A percentile compares a stretch with the other conserved stretches of the same genome.
Evolutionary conservation across 1,140 invertebrate species (phyloP).

Genomic region (Drosophila punjabiensis): DNA sequence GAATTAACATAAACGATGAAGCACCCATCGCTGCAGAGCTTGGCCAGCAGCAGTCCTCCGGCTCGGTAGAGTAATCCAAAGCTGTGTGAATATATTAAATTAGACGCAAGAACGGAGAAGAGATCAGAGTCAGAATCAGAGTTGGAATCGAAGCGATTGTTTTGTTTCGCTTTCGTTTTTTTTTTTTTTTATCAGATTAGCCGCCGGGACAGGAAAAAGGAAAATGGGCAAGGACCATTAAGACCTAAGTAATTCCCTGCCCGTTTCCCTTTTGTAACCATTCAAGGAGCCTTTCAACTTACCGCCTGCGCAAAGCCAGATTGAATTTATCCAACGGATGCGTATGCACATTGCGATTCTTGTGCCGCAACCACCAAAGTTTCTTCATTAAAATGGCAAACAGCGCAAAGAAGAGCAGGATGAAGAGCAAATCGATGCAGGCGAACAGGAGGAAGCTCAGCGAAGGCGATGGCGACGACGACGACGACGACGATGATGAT

Average conservation of each 20-base stretch:
- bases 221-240: conserved; percentile 33
- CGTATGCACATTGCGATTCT: conserved; percentile 82
- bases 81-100: conserved; percentile 76
- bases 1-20: conserved; percentile 88
- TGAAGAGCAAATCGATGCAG: conserved; percentile 82
- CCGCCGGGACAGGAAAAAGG: conserved; percentile 22
- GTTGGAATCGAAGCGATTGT: conserved; percentile 11
- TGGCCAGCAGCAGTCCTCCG: conserved; percentile 87
- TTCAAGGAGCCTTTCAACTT: conserved; percentile 33
- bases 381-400: conserved; percentile 86
- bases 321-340: conserved; percentile 84
- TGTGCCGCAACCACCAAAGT: conserved; percentile 84
- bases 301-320: conserved; percentile 77
- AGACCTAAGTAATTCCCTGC: conserved; percentile 19
- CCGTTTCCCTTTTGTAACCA: background rate
- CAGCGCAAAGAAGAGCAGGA: conserved; percentile 80
- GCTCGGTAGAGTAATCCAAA: conserved; percentile 87
- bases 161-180: conserved; percentile 21
- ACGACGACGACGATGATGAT: conserved; percentile 13
- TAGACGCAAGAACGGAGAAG: conserved; percentile 9
- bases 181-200: conserved; percentile 30
- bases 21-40: conserved; percentile 87
- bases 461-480: conserved; percentile 44
- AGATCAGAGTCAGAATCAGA: background rate
- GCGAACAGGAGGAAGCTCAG: conserved; percentile 83